Conservation (phyloP, 2,113 vertebrate genomes). For the Toxostoma redivivum region DNA sequence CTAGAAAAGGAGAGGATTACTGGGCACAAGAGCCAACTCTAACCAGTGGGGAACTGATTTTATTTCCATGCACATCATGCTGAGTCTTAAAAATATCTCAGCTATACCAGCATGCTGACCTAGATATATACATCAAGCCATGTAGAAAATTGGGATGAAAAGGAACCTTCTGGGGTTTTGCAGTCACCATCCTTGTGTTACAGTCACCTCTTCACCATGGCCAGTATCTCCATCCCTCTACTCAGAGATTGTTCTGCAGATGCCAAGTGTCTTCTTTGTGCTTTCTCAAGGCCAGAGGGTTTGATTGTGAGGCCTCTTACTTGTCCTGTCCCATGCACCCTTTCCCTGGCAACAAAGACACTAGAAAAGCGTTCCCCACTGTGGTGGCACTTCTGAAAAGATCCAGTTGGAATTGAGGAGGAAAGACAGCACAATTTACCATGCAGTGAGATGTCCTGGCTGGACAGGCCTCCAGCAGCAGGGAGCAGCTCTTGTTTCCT, state of each 20-base stretch:
- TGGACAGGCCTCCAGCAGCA: not conserved
- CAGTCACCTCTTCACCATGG: not conserved
- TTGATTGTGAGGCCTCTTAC: not conserved
- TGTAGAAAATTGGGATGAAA: not conserved
- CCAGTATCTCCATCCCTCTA: not conserved
- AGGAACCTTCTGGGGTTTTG: not conserved
- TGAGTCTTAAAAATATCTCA: not conserved
- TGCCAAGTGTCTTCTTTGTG: not conserved
- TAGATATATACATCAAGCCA: not conserved
- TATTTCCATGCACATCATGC: not conserved
- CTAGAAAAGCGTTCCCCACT: not conserved
- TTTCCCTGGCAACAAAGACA: not conserved
- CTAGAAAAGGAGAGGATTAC: not conserved
- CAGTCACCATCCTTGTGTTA: not conserved
- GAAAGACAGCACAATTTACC: accelerated
- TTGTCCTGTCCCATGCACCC: not conserved
- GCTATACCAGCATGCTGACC: not conserved
- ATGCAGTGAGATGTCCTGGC: not conserved
- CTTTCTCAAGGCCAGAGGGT: not conserved
- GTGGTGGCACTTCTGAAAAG: not conserved
- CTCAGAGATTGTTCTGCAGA: not conserved
- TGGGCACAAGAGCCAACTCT: not conserved
- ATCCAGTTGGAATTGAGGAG: not conserved
- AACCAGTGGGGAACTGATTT: not conserved
- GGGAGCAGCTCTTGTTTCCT: not conserved